A percentile compares a stretch with the other conserved stretches of the same genome.
phyloP scores from a whole-genome alignment of 2,113 vertebrate species.

The Colinus virginianus region DNA sequence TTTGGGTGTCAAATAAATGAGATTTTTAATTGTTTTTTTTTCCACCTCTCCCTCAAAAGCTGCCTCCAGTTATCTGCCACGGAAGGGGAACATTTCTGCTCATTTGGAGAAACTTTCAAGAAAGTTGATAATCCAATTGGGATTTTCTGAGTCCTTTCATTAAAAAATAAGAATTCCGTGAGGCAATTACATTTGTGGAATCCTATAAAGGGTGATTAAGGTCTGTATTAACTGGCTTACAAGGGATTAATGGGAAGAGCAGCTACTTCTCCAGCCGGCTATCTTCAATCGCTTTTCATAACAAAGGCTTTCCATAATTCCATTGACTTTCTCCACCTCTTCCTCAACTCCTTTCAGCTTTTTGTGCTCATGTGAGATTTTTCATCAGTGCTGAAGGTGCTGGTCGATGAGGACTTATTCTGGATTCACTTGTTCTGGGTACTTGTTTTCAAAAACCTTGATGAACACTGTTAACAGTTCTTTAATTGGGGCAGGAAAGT shows the following conservation, averaged over 20 bases:
- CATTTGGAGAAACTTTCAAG: background rate
- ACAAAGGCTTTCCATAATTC: background rate
- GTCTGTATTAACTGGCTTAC: background rate
- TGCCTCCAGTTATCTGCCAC: background rate
- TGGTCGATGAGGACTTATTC: background rate
- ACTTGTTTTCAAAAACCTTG: background rate
- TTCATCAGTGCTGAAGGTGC: background rate
- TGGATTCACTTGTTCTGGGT: background rate
- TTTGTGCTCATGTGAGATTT: background rate
- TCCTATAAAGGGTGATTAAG: slow-evolving; percentile 19
- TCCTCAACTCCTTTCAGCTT: background rate
- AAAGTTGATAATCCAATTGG: background rate
- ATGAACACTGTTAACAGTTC: accelerated
- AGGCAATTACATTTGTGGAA: background rate
- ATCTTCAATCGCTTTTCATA: background rate
- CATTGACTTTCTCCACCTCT: background rate
- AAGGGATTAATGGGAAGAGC: background rate
- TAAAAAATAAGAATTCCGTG: background rate
- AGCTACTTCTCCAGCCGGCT: background rate
- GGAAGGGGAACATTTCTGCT: background rate
- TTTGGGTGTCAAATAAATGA: background rate
- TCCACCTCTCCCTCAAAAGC: background rate
- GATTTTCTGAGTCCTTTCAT: background rate
- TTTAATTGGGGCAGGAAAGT: background rate
- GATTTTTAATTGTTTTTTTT: background rate